phyloP scores from a whole-genome alignment of 1,140 invertebrate species.

The Himalopsyche phryganea region DNA sequence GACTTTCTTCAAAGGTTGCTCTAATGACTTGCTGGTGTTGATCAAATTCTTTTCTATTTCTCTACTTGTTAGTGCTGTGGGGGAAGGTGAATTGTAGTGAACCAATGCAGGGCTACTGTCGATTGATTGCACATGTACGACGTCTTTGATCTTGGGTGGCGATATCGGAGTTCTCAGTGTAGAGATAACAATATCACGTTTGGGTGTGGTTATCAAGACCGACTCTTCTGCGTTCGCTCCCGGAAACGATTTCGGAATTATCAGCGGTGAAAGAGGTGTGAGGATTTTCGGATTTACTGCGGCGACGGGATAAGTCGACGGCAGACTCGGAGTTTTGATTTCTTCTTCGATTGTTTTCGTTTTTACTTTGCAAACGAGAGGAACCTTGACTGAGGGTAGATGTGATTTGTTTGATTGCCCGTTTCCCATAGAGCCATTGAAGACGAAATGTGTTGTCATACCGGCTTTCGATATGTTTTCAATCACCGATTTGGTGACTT shows the following conservation, averaged over 20 bases:
- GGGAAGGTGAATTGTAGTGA: constrained; percentile 29
- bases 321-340: background rate
- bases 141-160: constrained; percentile 20
- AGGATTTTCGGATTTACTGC: background rate
- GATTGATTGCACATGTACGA: background rate
- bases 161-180: constrained; percentile 10
- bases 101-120: constrained; percentile 10
- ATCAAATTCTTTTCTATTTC: constrained; percentile 71
- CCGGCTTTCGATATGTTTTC: constrained; percentile 68
- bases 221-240: background rate
- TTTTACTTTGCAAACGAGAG: constrained; percentile 7
- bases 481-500: constrained; percentile 57
- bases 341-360: constrained; percentile 33
- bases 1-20: constrained; percentile 53
- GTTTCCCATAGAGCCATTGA: constrained; percentile 40
- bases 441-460: constrained; percentile 59
- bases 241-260: constrained; percentile 17
- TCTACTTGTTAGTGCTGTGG: constrained; percentile 55
- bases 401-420: constrained; percentile 45
- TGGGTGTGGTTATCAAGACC: background rate
- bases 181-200: background rate
- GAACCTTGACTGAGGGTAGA: constrained; percentile 49
- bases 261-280: constrained; percentile 13
- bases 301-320: background rate
- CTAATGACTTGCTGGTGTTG: constrained; percentile 60